Base-by-base conservation (phyloP, 2,888 invertebrate species). In the Drosophila infuscata region DNA sequence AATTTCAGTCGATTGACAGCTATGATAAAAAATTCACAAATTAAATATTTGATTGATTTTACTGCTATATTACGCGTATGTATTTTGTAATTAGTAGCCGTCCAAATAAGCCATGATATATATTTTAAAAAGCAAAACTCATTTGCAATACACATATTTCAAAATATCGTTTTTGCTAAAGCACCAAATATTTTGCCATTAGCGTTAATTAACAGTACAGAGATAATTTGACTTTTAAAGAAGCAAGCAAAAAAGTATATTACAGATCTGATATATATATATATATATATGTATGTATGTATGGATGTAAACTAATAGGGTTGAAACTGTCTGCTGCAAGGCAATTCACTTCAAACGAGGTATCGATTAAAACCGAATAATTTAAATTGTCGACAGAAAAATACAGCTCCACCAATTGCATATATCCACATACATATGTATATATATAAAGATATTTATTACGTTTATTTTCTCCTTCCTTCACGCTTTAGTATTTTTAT, bases 401-500 rank as follows among this genome's bases (percentile, higher is more conserved):
- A 8, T 7, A 33, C 33, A 35, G 35, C 2, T 53, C 25, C 17
- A 25, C 9, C 53, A 25, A 54, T 29, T 54, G 17, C 9, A 54
- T n/a, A n/a, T 4, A 12, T 4, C 20, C 46, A 46, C 4, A 32
- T 32, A n/a, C 32, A 17, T n/a, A n/a, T 25, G 7, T 4, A 6
- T 3, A 36, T 20, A 9, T 20, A 15, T 25, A 25, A 4, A 17
- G 29, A 49, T 17, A 17, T 36, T 25, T 32, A 12, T 33, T 46
- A 25, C 8, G 52, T 33, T 20, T 52, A 25, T 25, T 36, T 17
- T 20, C n/a, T 25, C 6, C 17, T 20, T 15, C 25, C 29, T 30
- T 30, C 4, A 32, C 46, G 48, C 35, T 49, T 54, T 48, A n/a
- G 68, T 38, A 48, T 59, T 70, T 51, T 43, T 25, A 12, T 7